phyloP scores from a whole-genome alignment of 1,140 invertebrate genomes.

The Pentalonia nigronervosa region DNA sequence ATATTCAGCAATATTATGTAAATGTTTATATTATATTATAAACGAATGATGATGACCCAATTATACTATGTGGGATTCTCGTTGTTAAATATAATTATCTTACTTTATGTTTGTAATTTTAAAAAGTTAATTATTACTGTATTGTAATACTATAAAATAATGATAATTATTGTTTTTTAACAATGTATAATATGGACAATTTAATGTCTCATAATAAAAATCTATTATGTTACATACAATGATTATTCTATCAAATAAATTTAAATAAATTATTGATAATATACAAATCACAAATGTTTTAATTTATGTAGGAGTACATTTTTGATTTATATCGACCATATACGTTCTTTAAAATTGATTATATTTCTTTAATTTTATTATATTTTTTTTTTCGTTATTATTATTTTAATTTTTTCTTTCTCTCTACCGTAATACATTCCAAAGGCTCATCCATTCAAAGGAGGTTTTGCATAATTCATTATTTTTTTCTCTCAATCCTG shows the following conservation, averaged over 20 bases:
- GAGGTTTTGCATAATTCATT: constrained; percentile 33
- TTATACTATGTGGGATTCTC: constrained; percentile 31
- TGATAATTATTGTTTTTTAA: constrained; percentile 40
- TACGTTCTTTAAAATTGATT: not conserved
- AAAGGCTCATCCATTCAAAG: constrained; percentile 52
- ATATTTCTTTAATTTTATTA: constrained; percentile 20
- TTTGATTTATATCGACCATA: not conserved
- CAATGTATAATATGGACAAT: constrained; percentile 44
- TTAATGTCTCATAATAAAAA: constrained; percentile 46
- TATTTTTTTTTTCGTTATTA: constrained; percentile 30
- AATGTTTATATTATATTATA: constrained; percentile 43
- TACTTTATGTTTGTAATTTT: constrained; percentile 46
- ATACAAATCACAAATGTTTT: constrained; percentile 51
- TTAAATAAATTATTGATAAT: constrained; percentile 58
- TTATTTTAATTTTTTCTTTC: constrained; percentile 25
- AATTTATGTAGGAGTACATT: constrained; percentile 46
- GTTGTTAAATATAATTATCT: constrained; percentile 46
- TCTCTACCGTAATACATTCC: not conserved
- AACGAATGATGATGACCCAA: constrained; percentile 23
- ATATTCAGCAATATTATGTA: constrained; percentile 51
- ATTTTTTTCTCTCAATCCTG: not conserved
- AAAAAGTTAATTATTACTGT: constrained; percentile 44
- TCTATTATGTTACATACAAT: constrained; percentile 54
- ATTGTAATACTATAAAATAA: constrained; percentile 39
- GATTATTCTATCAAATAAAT: constrained; percentile 54